Conservation (phyloP, 92 coral and sea anemone species). For the Epizoanthus stellaris region DNA sequence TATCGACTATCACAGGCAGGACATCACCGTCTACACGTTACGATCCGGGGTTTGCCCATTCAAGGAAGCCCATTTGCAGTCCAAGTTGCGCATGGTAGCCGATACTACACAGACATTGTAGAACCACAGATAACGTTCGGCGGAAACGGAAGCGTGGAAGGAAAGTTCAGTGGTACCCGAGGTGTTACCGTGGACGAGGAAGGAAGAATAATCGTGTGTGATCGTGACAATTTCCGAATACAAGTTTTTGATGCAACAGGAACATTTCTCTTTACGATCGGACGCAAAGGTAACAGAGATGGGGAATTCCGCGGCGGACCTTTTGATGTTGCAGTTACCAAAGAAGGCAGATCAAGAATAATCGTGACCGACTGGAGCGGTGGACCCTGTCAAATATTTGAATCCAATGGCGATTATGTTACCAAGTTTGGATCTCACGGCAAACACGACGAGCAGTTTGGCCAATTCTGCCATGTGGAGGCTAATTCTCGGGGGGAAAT, state of each 20-base stretch:
- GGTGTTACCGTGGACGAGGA: slow-evolving; percentile 61
- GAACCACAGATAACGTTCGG: slow-evolving; percentile 58
- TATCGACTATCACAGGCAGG: slow-evolving; percentile 63
- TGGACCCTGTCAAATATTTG: slow-evolving; percentile 48
- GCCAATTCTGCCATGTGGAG: slow-evolving; percentile 57
- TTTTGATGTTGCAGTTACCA: slow-evolving; percentile 49
- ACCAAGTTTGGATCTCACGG: slow-evolving; percentile 39
- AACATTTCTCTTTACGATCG: slow-evolving; percentile 53
- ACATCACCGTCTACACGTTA: slow-evolving; percentile 50
- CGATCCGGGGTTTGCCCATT: slow-evolving; percentile 58
- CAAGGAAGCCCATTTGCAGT: slow-evolving; percentile 64
- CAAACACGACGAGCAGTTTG: slow-evolving; percentile 19
- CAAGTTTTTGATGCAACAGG: slow-evolving; percentile 65
- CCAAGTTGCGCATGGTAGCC: slow-evolving; percentile 40
- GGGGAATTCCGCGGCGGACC: slow-evolving; percentile 70
- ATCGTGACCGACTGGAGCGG: slow-evolving; percentile 66
- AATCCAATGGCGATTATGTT: slow-evolving; percentile 54
- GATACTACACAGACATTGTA: slow-evolving; percentile 46
- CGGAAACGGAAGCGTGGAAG: slow-evolving; percentile 49
- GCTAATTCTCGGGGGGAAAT: slow-evolving; percentile 42
- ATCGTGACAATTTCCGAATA: slow-evolving; percentile 68
- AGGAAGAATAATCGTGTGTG: slow-evolving; percentile 66
- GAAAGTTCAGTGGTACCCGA: slow-evolving; percentile 56
- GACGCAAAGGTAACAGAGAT: slow-evolving; percentile 54
- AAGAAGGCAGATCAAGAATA: slow-evolving; percentile 39